These are phyloP conservation scores for Oscheius onirici DNA, from an alignment of 2,888 invertebrate species.

Conservation along the genomic window DNA sequence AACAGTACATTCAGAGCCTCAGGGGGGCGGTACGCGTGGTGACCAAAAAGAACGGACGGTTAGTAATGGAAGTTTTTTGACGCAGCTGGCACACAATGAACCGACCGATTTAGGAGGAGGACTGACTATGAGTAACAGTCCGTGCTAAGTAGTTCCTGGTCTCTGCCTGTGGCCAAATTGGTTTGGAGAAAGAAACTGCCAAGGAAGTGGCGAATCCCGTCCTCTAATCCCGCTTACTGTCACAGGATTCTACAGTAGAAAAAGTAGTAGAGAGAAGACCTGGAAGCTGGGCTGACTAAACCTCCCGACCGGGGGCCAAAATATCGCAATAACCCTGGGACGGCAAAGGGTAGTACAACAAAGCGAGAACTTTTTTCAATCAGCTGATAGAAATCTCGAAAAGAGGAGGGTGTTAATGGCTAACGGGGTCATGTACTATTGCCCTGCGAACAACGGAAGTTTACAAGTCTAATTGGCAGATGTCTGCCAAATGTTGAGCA, in stretches of 20 bases:
- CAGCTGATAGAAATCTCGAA: too few relatives aligned
- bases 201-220: neutral
- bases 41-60: constrained; percentile 3
- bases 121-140: constrained; percentile 13
- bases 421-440: too few relatives aligned
- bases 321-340: constrained; percentile 25
- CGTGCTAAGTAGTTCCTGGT: constrained; percentile 18
- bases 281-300: constrained; percentile 21
- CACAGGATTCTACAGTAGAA: neutral
- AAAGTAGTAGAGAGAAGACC: constrained; percentile 10
- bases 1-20: neutral
- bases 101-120: constrained; percentile 2
- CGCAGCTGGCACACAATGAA: constrained; percentile 30
- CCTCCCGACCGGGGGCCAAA: constrained; percentile 11
- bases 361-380: too few relatives aligned
- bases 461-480: constrained; percentile 33
- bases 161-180: neutral
- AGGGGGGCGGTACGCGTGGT: constrained; percentile 20
- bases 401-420: too few relatives aligned
- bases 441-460: constrained; percentile 1
- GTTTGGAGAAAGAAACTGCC: neutral
- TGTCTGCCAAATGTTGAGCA: constrained; percentile 14
- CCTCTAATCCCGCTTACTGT: constrained; percentile 9
- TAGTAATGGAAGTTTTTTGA: constrained; percentile 31
- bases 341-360: neutral